These are phyloP conservation scores for Drosophila yooni DNA, from an alignment of 2,888 invertebrate genomes.

Conservation along the genomic window DNA sequence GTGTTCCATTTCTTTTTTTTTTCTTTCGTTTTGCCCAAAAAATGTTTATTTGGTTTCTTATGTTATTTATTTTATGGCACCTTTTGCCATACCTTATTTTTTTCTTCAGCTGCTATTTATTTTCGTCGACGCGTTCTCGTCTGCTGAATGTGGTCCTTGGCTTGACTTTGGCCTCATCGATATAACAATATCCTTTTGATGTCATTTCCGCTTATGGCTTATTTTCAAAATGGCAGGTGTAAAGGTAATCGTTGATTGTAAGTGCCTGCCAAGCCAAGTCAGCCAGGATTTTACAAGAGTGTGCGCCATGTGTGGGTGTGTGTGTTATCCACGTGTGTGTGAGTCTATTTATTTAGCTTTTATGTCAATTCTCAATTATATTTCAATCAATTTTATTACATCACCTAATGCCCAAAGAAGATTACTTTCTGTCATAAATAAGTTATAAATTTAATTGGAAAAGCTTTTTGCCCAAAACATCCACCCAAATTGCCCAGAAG, in stretches of 20 bases:
- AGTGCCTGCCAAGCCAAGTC: slow-evolving; percentile 68
- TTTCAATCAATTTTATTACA: slow-evolving; percentile 81
- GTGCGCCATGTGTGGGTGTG: slow-evolving; percentile 18
- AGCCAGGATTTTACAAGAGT: slow-evolving; percentile 64
- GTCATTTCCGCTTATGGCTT: slow-evolving; percentile 81
- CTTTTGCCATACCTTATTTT: slow-evolving; percentile 77
- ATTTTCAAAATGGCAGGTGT: slow-evolving; percentile 80
- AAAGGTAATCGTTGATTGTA: slow-evolving; percentile 80
- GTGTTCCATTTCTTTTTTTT: slow-evolving; percentile 2
- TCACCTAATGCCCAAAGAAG: slow-evolving; percentile 76
- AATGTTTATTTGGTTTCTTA: slow-evolving; percentile 78
- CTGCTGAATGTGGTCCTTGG: slow-evolving; percentile 40
- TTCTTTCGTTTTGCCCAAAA: slow-evolving; percentile 44
- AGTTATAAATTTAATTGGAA: slow-evolving; percentile 77
- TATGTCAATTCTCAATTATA: slow-evolving; percentile 81
- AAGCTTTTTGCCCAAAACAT: slow-evolving; percentile 53
- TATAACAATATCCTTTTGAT: slow-evolving; percentile 79
- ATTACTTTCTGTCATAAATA: slow-evolving; percentile 71
- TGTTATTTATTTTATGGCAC: slow-evolving; percentile 81
- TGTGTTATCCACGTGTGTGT: slow-evolving; percentile 4
- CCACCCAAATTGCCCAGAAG: not conserved
- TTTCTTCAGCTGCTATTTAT: slow-evolving; percentile 53
- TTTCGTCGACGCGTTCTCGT: slow-evolving; percentile 23
- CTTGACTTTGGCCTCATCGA: slow-evolving; percentile 66
- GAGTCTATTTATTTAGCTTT: slow-evolving; percentile 66